Base-by-base conservation (phyloP, 2,113 vertebrate genomes). In the Pelecanus crispus region DNA sequence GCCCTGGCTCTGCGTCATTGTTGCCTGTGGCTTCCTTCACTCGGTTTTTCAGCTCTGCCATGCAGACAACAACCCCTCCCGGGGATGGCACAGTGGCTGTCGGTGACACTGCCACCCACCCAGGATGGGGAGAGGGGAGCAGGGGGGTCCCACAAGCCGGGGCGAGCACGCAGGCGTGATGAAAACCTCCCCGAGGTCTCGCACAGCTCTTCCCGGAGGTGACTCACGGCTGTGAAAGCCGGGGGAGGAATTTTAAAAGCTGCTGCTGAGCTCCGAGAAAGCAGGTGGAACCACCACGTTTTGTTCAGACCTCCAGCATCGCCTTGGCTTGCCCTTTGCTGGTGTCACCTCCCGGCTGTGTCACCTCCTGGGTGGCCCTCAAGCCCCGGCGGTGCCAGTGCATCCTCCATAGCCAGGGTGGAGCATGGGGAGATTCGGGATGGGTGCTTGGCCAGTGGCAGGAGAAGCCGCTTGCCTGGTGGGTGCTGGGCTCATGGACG, bases 321-420 rank as follows among this genome's bases (percentile, higher is more conserved):
- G 1, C 84, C 63, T 44, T 14, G 47, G 45, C 82, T 4, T 45
- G 6, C 24, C 56, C 92, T 74, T 29, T 34, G 18, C 59, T 2
- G 25, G 31, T 19, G 52, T 61, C 78, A 84, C 32, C 40, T 55
- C 82, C 42, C 0, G 4, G 14, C n/a, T 32, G 34, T 21, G 56
- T 61, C 78, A 84, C 44, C 40, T 65, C 79, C 42, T 0, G 4
- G 17, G 50, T 58, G 75, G 18, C 45, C n/a, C 44, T n/a, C 1
- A 15, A 59, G 45, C 38, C 13, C 45, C 9, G 0, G 29, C 2
- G 10, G 29, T 40, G 42, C 8, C 1, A 1, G 40, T 28, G 50
- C 21, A 7, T 10, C 52, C 44, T 25, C 32, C 45, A 7, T 7
- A 34, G 49, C 25, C 0, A 0, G 0, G 49, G 12, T 4, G 53